Base-by-base conservation (phyloP, 2,113 vertebrate species). In the Antennarius striatus region DNA sequence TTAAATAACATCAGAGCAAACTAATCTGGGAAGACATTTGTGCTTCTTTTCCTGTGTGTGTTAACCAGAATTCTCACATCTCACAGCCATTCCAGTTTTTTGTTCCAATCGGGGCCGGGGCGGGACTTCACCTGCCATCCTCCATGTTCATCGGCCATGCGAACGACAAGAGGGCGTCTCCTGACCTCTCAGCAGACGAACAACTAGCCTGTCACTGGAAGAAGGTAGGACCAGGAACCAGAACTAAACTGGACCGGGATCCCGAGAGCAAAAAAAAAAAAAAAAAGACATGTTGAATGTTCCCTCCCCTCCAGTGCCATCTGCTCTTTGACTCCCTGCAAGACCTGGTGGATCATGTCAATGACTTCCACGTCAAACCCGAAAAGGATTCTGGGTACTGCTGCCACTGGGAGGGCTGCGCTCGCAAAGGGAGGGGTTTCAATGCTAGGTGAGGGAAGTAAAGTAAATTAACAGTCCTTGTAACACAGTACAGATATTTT, bases 371-470 rank as follows among this genome's bases (percentile, higher is more conserved):
- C 0, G 96, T 99, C 68, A 98, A 98, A 80, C 96, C 97, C 0
- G 96, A 99, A 88, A 98, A 98, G 91, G 95, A 98, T 3, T 94
- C 95, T 0, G 96, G 97, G 59, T 99, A 99, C 89, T 98, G 96
- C 89, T 99, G 97, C 88, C 96, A 96, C 85, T 99, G 97, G 97
- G 96, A 98, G 82, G 97, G 97, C 81, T 98, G 97, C 9, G 95
- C 97, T 55, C 96, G 97, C 71, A 96, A 96, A 0, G 96, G 97
- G 72, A 89, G 96, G 28, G 97, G 97, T 54, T 99, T 99, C 90
- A 98, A 99, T 0, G 97, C 97, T 75, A 95, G 96, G 97, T 98
- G 83, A 89, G 86, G 42, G 8, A 43, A 3, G 9, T 43, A 3
- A 4, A 36, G 7, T 43, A 43, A 40, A 40, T 7, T 40, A 40